Conservation (phyloP, 2,113 vertebrate genomes). For the Rissa tridactyla region DNA sequence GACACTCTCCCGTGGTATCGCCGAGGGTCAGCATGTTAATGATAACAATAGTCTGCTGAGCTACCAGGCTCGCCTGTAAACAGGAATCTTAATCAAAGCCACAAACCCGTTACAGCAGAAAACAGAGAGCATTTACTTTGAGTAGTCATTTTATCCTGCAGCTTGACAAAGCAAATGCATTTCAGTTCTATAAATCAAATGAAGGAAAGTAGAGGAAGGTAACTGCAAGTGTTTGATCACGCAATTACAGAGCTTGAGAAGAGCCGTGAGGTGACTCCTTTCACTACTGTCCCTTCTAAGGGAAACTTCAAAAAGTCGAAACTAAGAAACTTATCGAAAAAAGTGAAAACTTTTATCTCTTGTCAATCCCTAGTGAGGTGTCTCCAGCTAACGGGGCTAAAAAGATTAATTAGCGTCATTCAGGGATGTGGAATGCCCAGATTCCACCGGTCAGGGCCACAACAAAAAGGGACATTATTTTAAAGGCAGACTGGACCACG, state of each 20-base stretch:
- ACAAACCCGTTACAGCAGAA: slow-evolving; percentile 7
- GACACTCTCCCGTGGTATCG: slow-evolving; percentile 49
- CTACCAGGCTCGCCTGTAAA: slow-evolving; percentile 57
- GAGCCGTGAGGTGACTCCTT: not conserved
- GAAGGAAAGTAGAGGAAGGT: not conserved
- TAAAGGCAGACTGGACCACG: not conserved
- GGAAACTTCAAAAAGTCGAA: not conserved
- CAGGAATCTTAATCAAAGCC: slow-evolving; percentile 61
- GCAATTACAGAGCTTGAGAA: not conserved
- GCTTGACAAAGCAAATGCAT: slow-evolving; percentile 4
- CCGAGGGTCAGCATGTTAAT: slow-evolving; percentile 58
- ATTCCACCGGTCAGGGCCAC: not conserved
- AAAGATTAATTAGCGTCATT: slow-evolving; percentile 12
- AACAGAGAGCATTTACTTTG: slow-evolving; percentile 8
- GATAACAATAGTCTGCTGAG: slow-evolving; percentile 63
- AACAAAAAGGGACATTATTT: slow-evolving; percentile 8
- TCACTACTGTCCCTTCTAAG: not conserved
- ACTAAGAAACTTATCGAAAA: not conserved
- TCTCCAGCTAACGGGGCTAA: not conserved
- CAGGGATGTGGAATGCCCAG: not conserved
- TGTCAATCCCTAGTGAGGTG: not conserved
- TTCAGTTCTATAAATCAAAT: slow-evolving; percentile 13
- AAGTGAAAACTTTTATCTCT: not conserved
- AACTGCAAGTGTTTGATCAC: not conserved
- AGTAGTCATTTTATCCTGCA: not conserved